Evolutionary conservation across 2,113 vertebrate species (phyloP).

Genomic region (Rhinolophus ferrumequinum): DNA sequence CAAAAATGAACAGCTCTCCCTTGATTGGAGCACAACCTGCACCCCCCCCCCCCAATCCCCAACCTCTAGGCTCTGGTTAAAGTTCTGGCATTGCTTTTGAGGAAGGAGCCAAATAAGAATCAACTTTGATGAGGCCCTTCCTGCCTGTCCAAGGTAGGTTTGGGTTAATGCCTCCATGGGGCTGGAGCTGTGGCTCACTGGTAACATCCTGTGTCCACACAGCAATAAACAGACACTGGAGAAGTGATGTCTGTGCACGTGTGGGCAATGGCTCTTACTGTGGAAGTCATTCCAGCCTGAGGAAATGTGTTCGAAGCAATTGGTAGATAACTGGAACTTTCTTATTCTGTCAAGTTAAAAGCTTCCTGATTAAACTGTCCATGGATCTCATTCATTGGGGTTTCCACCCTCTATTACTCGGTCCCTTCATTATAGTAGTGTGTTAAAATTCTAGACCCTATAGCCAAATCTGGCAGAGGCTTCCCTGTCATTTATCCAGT

Average conservation of each 20-base stretch:
- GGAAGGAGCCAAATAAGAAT: background rate
- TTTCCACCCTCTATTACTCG: background rate
- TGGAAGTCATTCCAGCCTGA: background rate
- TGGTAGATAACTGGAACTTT: background rate
- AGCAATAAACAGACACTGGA: background rate
- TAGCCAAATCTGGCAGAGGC: background rate
- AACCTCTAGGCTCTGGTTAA: background rate
- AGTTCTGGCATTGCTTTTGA: background rate
- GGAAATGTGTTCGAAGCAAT: background rate
- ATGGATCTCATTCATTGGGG: background rate
- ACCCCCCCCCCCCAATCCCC: accelerated
- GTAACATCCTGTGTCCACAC: background rate
- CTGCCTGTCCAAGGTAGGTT: background rate
- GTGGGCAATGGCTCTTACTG: background rate
- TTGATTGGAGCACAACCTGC: background rate
- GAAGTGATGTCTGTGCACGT: accelerated
- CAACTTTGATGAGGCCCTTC: background rate
- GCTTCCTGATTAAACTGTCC: background rate
- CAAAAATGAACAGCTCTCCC: background rate
- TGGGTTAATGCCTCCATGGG: background rate
- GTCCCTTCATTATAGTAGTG: background rate
- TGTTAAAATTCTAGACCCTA: background rate
- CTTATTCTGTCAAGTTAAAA: background rate
- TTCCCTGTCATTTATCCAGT: background rate
- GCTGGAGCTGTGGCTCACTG: background rate